Evolutionary conservation across 2,888 invertebrate species (phyloP).

Genomic region (Pollenia angustigena): DNA sequence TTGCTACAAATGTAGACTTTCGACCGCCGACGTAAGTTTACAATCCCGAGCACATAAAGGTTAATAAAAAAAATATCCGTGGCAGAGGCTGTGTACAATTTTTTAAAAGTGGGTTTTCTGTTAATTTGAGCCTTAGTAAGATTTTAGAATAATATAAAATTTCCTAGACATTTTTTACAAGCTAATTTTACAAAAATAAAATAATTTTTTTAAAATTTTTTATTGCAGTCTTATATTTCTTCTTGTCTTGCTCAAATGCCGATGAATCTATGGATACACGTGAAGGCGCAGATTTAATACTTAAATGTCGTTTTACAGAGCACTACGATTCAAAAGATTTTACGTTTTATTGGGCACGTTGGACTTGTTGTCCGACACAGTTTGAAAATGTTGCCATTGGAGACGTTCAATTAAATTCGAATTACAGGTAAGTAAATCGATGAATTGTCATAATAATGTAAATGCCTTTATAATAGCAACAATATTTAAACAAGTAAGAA

Average conservation of each 20-base stretch:
- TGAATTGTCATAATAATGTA: neutral
- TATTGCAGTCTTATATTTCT: constrained; percentile 59
- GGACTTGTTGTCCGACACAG: constrained; percentile 89
- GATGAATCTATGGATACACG: constrained; percentile 88
- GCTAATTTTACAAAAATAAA: neutral
- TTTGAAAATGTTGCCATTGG: constrained; percentile 96
- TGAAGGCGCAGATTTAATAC: constrained; percentile 93
- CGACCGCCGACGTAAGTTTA: no score
- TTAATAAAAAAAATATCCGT: no score
- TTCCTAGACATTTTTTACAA: constrained; percentile 43
- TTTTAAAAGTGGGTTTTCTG: no score
- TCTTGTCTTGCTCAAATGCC: constrained; percentile 73
- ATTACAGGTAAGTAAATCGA: constrained; percentile 89
- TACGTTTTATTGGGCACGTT: constrained; percentile 94
- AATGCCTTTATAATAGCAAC: no score
- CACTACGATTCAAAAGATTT: constrained; percentile 89
- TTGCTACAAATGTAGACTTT: no score
- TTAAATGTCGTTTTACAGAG: constrained; percentile 93
- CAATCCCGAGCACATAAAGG: no score
- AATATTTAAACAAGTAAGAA: no score
- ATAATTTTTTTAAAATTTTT: constrained; percentile 58
- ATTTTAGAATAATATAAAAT: neutral
- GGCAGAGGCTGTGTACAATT: no score
- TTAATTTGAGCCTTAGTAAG: no score
- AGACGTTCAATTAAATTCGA: constrained; percentile 91